Evolutionary conservation across 1,140 invertebrate genomes (phyloP).

Genomic region (Bilobella aurantiaca): DNA sequence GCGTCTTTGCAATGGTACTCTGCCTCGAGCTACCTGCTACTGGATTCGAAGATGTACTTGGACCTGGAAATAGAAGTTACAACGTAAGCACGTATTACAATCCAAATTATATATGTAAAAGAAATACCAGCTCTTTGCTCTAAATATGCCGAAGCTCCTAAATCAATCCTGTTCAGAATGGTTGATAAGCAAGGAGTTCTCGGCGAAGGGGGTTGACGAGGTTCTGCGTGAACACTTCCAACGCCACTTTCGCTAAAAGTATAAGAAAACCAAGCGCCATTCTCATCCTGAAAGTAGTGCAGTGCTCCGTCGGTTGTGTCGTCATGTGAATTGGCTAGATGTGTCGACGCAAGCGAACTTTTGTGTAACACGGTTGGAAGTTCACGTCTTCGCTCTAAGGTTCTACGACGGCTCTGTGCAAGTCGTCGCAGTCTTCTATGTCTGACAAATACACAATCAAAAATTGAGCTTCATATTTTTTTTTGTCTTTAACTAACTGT

Average conservation of each 20-base stretch:
- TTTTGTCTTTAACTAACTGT: neutral
- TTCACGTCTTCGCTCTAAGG: constrained; percentile 30
- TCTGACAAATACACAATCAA: constrained; percentile 24
- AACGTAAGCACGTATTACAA: too few relatives aligned
- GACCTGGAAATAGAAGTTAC: neutral
- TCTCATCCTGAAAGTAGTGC: constrained; percentile 61
- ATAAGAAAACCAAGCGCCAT: constrained; percentile 61
- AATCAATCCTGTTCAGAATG: neutral
- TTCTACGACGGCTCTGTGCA: constrained; percentile 32
- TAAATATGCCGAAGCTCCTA: neutral
- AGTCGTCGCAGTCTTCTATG: constrained; percentile 32
- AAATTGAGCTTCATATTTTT: too few relatives aligned
- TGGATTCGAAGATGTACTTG: neutral
- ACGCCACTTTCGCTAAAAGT: constrained; percentile 69
- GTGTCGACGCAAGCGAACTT: constrained; percentile 46
- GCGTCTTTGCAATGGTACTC: constrained; percentile 25
- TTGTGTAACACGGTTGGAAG: constrained; percentile 28
- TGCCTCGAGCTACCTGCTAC: neutral
- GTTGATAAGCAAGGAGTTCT: neutral
- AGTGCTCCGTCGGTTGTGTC: constrained; percentile 78
- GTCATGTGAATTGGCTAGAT: constrained; percentile 71
- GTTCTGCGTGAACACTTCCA: constrained; percentile 27
- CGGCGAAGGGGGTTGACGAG: neutral
- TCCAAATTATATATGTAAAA: neutral
- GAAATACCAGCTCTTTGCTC: neutral